phyloP scores from a whole-genome alignment of 2,888 invertebrate species.

The Heliconius cydno region DNA sequence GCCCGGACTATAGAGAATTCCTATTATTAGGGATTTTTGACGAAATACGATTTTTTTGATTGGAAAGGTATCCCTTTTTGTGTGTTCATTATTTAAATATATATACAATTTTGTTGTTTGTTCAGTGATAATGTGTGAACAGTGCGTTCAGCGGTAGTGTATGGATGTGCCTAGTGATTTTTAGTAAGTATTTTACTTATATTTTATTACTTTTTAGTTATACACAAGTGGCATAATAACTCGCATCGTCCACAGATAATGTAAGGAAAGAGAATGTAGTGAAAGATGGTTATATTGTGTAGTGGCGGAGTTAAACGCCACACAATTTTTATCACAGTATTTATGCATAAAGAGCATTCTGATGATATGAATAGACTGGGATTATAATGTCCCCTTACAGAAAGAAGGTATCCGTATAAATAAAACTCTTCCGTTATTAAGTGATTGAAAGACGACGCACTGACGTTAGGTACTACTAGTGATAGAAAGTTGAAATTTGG shows the following conservation, averaged over 20 bases:
- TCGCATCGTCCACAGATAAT: background rate
- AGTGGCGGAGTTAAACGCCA: background rate
- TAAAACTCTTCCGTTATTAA: no score
- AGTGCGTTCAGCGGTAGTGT: constrained; percentile 70
- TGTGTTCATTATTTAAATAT: constrained; percentile 24
- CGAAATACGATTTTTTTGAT: constrained; percentile 60
- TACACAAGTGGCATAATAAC: background rate
- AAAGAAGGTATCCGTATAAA: no score
- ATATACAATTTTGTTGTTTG: constrained; percentile 4
- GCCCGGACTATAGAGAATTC: constrained; percentile 68
- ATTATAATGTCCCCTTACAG: no score
- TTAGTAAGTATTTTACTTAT: constrained; percentile 48
- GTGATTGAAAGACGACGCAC: no score
- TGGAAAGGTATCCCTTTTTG: constrained; percentile 68
- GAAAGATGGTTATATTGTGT: background rate
- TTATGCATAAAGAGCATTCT: no score
- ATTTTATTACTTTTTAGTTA: background rate
- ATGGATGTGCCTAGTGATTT: constrained; percentile 55
- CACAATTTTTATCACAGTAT: background rate
- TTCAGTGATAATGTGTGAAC: constrained; percentile 75
- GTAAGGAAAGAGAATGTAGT: background rate
- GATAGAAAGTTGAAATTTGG: no score
- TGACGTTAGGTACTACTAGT: no score
- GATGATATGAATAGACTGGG: no score
- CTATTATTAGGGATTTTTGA: constrained; percentile 54